phyloP scores from a whole-genome alignment of 2,888 invertebrate genomes.

The Gari tellinella region DNA sequence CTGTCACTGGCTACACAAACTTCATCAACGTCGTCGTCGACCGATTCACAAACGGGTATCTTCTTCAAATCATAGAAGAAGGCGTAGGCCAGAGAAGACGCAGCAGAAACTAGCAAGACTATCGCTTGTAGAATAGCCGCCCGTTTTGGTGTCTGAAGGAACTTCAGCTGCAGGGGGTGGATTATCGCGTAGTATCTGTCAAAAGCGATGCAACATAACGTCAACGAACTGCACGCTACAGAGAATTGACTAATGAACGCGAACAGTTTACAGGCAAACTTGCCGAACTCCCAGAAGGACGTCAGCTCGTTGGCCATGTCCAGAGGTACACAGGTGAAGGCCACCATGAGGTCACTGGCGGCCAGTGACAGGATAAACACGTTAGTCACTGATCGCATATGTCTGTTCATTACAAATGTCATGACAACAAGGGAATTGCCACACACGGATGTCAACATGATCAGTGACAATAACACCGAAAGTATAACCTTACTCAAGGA shows the following conservation, averaged over 20 bases:
- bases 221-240: slow-evolving; percentile 69
- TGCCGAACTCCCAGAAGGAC: slow-evolving; percentile 63
- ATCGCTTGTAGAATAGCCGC: slow-evolving; percentile 55
- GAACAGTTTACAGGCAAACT: slow-evolving; percentile 67
- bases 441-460: slow-evolving; percentile 59
- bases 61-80: slow-evolving; percentile 58
- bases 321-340: slow-evolving; percentile 65
- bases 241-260: slow-evolving; percentile 66
- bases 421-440: slow-evolving; percentile 70
- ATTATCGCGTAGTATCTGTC: slow-evolving; percentile 74
- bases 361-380: slow-evolving; percentile 73
- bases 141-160: slow-evolving; percentile 58
- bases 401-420: slow-evolving; percentile 65
- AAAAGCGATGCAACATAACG: slow-evolving; percentile 71
- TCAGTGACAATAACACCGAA: slow-evolving; percentile 49
- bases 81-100: slow-evolving; percentile 64
- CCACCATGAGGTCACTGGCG: slow-evolving; percentile 69
- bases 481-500: slow-evolving; percentile 51
- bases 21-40: slow-evolving; percentile 27
- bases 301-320: slow-evolving; percentile 58
- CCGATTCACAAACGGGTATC: slow-evolving; percentile 28
- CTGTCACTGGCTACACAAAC: slow-evolving; percentile 38
- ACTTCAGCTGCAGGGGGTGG: slow-evolving; percentile 68
- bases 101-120: slow-evolving; percentile 66
- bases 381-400: slow-evolving; percentile 72